Evolutionary conservation across 2,797 vertebrate genomes (phyloP), one percentile per base, ranked within the genome.

Genomic region (Philypnodon macrostomus): DNA sequence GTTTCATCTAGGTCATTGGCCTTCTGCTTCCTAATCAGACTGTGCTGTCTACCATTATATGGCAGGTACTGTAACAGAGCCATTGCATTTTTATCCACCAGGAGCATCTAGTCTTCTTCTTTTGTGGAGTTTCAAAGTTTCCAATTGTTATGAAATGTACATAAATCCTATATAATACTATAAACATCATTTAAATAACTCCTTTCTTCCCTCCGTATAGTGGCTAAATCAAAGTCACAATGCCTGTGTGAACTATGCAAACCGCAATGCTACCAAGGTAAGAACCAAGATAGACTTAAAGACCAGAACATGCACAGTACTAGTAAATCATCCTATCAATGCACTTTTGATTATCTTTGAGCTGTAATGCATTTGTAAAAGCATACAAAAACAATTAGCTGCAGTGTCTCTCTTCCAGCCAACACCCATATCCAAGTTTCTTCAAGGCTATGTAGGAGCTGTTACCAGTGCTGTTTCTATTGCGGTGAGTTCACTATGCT

Each of bases 211-310:
- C 53, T 57, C 7, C 59, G 51, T 44, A 8, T 69, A 96, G 95
- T 93, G 92, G 93, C 81, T 98, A 81, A 98, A 97, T 77, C 95
- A 98, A 86, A 98, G 95, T 81, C 95, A 97, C 87, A 96, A 97
- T 0, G 94, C 94, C 33, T 95, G 94, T 57, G 94, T 98, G 46
- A 97, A 97, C 89, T 97, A 93, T 89, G 86, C 88, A 89, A 97
- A 97, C 87, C 91, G 94, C 54, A 97, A 97, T 1, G 94, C 94
- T 27, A 92, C 92, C 18, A 91, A 95, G 93, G 94, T 95, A 66
- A 4, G 23, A 38, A 24, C 9, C 27, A 29, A n/a, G n/a, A n/a
- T n/a, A n/a, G n/a, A n/a, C n/a, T n/a, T n/a, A n/a, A n/a, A n/a
- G n/a, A n/a, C n/a, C n/a, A n/a, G n/a, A n/a, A n/a, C n/a, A n/a